phyloP scores from a whole-genome alignment of 2,113 vertebrate genomes.

The Upupa epops region DNA sequence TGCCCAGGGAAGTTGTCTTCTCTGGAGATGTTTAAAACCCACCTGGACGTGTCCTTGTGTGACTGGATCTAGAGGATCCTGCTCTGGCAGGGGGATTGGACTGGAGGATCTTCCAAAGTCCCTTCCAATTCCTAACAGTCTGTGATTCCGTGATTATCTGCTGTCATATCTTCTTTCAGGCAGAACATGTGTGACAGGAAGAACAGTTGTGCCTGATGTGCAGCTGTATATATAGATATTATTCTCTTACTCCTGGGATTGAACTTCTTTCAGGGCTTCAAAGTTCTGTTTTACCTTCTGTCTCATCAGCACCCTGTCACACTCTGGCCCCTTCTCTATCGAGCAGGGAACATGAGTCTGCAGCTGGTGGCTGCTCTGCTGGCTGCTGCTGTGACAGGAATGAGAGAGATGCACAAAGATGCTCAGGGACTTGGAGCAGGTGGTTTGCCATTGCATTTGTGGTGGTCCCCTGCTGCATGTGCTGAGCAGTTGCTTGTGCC shows the following conservation, averaged over 20 bases:
- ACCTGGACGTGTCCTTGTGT: too few species aligned
- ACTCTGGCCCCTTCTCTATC: background rate
- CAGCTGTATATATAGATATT: background rate
- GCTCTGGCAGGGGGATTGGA: too few species aligned
- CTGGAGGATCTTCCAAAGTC: too few species aligned
- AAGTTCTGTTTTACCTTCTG: background rate
- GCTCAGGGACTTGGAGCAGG: background rate
- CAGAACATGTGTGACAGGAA: background rate
- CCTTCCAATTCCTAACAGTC: too few species aligned
- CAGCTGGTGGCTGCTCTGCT: background rate
- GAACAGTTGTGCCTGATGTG: background rate
- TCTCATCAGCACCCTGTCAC: background rate
- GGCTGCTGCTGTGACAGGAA: background rate
- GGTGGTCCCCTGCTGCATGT: fast-evolving
- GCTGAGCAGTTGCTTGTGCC: background rate
- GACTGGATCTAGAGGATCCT: too few species aligned
- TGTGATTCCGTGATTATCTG: too few species aligned
- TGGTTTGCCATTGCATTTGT: too few species aligned
- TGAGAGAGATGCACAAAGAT: background rate
- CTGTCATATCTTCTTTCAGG: background rate
- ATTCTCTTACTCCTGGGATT: background rate
- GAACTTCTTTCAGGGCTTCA: background rate
- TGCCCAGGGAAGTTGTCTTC: too few species aligned
- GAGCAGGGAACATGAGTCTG: background rate
- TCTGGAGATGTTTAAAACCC: too few species aligned